A percentile compares a stretch with the other conserved stretches of the same genome.
phyloP scores from a whole-genome alignment of 2,888 invertebrate species.

The Drosophila setosimentum region DNA sequence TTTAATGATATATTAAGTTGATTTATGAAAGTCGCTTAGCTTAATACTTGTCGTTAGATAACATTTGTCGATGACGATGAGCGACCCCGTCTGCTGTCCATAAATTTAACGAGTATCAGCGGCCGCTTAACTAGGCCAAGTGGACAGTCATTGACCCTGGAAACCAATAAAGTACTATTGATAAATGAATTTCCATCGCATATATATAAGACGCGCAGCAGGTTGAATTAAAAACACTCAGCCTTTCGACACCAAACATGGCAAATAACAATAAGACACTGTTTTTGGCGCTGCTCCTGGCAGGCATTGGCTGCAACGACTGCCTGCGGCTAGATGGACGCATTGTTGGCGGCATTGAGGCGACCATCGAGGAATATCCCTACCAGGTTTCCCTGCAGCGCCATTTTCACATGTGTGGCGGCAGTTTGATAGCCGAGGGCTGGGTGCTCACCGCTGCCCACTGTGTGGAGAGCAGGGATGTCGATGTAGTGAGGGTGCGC shows the following conservation, averaged over 20 bases:
- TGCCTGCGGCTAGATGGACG: slow-evolving; percentile 71
- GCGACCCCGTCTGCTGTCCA: slow-evolving; percentile 30
- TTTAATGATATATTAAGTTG: not conserved
- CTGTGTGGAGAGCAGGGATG: slow-evolving; percentile 74
- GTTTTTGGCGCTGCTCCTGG: slow-evolving; percentile 25
- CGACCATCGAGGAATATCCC: slow-evolving; percentile 83
- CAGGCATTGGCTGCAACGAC: not conserved
- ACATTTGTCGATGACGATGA: slow-evolving; percentile 32
- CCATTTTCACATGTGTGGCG: slow-evolving; percentile 85
- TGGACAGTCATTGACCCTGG: slow-evolving; percentile 64
- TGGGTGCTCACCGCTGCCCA: slow-evolving; percentile 85
- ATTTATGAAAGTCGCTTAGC: not conserved
- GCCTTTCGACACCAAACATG: slow-evolving; percentile 34
- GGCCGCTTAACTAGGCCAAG: slow-evolving; percentile 65
- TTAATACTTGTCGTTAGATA: slow-evolving; percentile 42
- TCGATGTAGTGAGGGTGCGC: slow-evolving; percentile 71
- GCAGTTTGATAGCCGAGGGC: slow-evolving; percentile 83
- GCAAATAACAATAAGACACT: slow-evolving; percentile 7
- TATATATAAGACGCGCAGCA: slow-evolving; percentile 47
- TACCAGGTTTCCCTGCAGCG: slow-evolving; percentile 85
- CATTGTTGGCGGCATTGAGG: slow-evolving; percentile 84
- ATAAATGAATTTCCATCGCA: slow-evolving; percentile 29
- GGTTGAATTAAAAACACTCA: slow-evolving; percentile 11
- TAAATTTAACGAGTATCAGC: slow-evolving; percentile 60
- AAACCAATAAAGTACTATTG: slow-evolving; percentile 17